phyloP scores from a whole-genome alignment of 2,113 vertebrate genomes.

The Oryctolagus cuniculus region DNA sequence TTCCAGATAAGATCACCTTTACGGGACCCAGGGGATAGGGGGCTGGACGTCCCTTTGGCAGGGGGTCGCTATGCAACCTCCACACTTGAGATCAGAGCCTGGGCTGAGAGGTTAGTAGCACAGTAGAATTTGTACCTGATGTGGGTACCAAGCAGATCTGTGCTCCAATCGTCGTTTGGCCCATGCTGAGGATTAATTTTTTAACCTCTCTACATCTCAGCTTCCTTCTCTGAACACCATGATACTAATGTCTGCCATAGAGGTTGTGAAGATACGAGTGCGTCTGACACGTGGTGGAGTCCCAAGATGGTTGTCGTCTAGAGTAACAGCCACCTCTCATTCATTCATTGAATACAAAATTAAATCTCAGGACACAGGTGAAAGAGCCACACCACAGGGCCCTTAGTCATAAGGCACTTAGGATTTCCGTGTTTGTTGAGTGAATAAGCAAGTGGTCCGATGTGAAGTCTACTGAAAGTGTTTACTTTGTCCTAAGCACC shows the following conservation, averaged over 20 bases:
- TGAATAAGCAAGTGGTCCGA: not conserved
- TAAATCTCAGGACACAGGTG: not conserved
- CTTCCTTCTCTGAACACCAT: conserved; percentile 10
- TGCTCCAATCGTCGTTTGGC: not conserved
- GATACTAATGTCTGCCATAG: not conserved
- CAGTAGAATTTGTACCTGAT: not conserved
- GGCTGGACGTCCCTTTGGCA: not conserved
- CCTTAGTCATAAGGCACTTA: not conserved
- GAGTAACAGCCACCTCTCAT: not conserved
- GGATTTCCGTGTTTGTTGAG: not conserved
- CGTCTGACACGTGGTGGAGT: not conserved
- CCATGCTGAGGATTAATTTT: not conserved
- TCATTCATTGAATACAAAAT: conserved; percentile 24
- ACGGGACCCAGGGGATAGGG: not conserved
- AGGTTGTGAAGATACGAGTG: not conserved
- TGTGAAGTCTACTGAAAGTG: not conserved
- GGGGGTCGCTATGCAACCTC: not conserved
- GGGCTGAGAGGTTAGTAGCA: not conserved
- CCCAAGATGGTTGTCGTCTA: not conserved
- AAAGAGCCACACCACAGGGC: not conserved
- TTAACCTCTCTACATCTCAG: not conserved
- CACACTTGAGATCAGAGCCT: not conserved
- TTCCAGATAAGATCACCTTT: not conserved
- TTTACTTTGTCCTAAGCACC: not conserved
- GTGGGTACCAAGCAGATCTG: not conserved